These are phyloP conservation scores for Ophonus ardosiacus DNA, from an alignment of 2,888 invertebrate species.

Conservation along the genomic window DNA sequence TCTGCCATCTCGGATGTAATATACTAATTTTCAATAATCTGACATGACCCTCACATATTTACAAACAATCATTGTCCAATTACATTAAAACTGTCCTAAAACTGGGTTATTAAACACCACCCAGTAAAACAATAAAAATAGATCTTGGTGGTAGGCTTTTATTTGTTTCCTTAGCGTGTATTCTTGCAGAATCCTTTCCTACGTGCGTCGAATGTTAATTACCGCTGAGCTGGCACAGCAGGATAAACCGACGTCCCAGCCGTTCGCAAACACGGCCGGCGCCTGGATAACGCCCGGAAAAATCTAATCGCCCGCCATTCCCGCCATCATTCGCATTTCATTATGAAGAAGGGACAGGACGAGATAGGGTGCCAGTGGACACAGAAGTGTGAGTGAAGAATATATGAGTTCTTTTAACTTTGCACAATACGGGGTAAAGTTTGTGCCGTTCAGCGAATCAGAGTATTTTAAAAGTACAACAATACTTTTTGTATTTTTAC, in stretches of 20 bases:
- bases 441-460: too few relatives aligned
- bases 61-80: too few relatives aligned
- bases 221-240: conserved; percentile 66
- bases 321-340: conserved; percentile 30
- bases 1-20: too few relatives aligned
- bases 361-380: too few relatives aligned
- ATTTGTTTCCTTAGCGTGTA: background rate
- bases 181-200: conserved; percentile 30
- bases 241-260: conserved; percentile 32
- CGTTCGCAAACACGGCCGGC: conserved; percentile 21
- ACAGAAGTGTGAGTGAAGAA: background rate
- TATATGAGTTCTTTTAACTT: background rate
- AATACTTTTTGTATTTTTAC: too few relatives aligned
- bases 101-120: background rate
- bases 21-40: too few relatives aligned
- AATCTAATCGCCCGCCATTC: conserved; percentile 34
- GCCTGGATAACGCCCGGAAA: conserved; percentile 37
- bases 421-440: too few relatives aligned
- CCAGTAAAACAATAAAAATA: background rate
- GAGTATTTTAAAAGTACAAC: too few relatives aligned
- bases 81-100: background rate
- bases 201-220: conserved; percentile 68
- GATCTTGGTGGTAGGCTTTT: background rate
- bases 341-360: background rate
- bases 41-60: too few relatives aligned